These are phyloP conservation scores for Luehdorfia chinensis DNA, from an alignment of 1,140 invertebrate genomes.

Conservation along the genomic window DNA sequence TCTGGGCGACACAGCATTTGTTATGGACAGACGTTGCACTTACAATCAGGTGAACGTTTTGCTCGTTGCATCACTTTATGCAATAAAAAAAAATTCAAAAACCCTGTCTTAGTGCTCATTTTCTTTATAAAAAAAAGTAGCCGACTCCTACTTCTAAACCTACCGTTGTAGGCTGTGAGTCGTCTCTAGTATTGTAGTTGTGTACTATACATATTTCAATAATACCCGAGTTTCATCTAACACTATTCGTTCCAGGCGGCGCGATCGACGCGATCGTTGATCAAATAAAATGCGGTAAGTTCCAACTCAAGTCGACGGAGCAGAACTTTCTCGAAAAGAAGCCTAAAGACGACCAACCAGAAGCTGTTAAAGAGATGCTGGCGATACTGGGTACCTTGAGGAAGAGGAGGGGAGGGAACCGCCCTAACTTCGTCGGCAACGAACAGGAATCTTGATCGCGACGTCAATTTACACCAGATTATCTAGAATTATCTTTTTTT, in stretches of 20 bases:
- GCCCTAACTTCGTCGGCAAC: slow-evolving; percentile 29
- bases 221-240: no score
- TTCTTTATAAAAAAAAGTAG: no score
- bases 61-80: no score
- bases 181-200: no score
- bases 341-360: slow-evolving; percentile 79
- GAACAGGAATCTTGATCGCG: slow-evolving; percentile 10
- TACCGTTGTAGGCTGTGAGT: no score
- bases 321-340: slow-evolving; percentile 77
- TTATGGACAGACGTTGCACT: no score
- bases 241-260: slow-evolving; percentile 57
- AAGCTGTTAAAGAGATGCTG: slow-evolving; percentile 84
- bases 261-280: slow-evolving; percentile 86
- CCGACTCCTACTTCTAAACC: no score
- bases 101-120: no score
- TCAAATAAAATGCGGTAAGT: slow-evolving; percentile 86
- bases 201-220: no score
- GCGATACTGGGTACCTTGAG: slow-evolving; percentile 84
- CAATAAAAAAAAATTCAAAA: no score
- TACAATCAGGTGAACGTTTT: no score
- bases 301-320: slow-evolving; percentile 82
- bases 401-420: slow-evolving; percentile 66
- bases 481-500: neutral
- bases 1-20: no score
- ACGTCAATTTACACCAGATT: neutral